Evolutionary conservation across 2,888 invertebrate species (phyloP).

Genomic region (Protophormia terraenovae): DNA sequence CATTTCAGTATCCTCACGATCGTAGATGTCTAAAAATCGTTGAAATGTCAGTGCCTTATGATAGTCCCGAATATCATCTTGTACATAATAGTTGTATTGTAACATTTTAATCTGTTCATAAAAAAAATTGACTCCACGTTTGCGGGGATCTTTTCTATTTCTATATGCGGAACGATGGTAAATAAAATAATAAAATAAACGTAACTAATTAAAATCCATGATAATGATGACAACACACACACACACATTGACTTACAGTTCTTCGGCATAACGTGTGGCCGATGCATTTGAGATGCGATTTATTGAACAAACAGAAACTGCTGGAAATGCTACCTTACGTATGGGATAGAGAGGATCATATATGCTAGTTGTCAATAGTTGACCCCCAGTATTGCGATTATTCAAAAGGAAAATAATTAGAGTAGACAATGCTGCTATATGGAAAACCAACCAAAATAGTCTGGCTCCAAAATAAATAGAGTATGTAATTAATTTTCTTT

Average conservation of each 20-base stretch:
- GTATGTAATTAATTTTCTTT: constrained; percentile 62
- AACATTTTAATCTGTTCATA: constrained; percentile 73
- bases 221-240: not conserved
- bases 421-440: constrained; percentile 73
- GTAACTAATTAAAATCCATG: not conserved
- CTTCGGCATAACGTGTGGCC: constrained; percentile 77
- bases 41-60: constrained; percentile 74
- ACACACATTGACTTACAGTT: constrained; percentile 80
- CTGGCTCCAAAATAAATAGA: constrained; percentile 69
- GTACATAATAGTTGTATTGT: constrained; percentile 72
- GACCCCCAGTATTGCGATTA: constrained; percentile 69
- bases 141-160: constrained; percentile 73
- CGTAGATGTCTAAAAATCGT: constrained; percentile 74
- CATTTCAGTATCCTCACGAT: constrained; percentile 73
- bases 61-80: constrained; percentile 69
- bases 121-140: constrained; percentile 72
- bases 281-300: constrained; percentile 83
- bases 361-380: constrained; percentile 73
- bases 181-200: not conserved
- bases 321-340: constrained; percentile 84
- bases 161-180: constrained; percentile 62
- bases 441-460: constrained; percentile 77
- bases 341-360: constrained; percentile 82
- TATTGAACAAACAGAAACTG: constrained; percentile 84
- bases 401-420: constrained; percentile 75